Conservation (phyloP, 2,113 vertebrate genomes). For the Lichenostomus cassidix region DNA sequence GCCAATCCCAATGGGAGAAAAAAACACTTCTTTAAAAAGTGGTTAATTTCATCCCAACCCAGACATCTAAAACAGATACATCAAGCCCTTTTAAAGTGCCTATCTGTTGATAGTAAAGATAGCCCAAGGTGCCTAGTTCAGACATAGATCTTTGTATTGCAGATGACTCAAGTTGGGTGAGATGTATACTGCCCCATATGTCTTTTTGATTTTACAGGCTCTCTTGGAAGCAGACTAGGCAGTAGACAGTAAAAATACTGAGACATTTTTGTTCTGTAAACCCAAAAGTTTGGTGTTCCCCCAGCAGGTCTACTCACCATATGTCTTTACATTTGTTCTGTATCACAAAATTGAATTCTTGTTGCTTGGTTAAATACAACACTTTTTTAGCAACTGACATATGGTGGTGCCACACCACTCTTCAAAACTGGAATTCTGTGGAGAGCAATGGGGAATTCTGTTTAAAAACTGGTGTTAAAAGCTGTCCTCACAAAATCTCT, state of each 20-base stretch:
- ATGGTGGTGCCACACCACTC: not conserved
- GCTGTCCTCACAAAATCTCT: not conserved
- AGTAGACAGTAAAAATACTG: conserved; percentile 45
- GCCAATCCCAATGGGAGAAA: not conserved
- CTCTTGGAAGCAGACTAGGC: conserved; percentile 11
- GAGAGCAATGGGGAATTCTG: conserved; percentile 35
- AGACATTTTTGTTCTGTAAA: not conserved
- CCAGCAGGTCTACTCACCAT: conserved; percentile 55
- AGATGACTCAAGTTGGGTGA: not conserved
- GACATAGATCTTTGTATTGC: not conserved
- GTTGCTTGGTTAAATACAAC: conserved; percentile 47
- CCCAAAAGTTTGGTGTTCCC: conserved; percentile 46
- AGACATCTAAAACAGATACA: not conserved
- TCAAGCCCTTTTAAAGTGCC: not conserved
- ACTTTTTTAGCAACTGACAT: conserved; percentile 41
- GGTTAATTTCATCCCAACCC: not conserved
- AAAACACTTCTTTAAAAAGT: not conserved
- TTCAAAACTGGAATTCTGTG: not conserved
- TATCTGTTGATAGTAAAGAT: not conserved
- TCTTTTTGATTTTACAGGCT: not conserved
- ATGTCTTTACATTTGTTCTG: conserved; percentile 63
- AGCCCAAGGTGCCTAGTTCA: not conserved
- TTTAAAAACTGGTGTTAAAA: conserved; percentile 12
- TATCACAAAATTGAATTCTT: conserved; percentile 52
- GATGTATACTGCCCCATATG: not conserved